Conservation (phyloP, 2,113 vertebrate species). For the Percina caprodes region DNA sequence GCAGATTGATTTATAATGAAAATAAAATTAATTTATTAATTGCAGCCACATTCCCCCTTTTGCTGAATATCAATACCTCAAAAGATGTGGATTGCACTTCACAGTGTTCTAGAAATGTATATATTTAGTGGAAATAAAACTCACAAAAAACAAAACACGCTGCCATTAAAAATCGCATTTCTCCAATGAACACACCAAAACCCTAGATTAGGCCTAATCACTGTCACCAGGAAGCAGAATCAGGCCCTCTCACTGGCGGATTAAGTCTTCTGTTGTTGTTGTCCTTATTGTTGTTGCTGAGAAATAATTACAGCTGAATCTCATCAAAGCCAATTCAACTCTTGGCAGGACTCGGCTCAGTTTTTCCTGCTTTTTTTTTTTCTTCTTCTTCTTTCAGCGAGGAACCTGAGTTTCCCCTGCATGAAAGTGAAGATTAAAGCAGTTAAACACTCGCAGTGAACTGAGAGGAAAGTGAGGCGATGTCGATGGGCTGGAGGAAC, state of each 20-base stretch:
- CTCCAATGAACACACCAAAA: conserved; percentile 81
- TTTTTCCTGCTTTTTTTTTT: conserved; percentile 27
- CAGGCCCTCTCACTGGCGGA: conserved; percentile 84
- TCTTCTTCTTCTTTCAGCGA: conserved; percentile 35
- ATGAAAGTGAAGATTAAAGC: conserved; percentile 74
- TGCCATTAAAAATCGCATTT: conserved; percentile 79
- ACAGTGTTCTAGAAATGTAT: conserved; percentile 25
- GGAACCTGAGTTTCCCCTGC: conserved; percentile 72
- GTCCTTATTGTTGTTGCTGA: conserved; percentile 84
- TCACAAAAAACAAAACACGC: conserved; percentile 67
- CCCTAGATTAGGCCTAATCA: conserved; percentile 85
- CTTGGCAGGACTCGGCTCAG: conserved; percentile 76
- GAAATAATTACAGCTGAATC: conserved; percentile 87
- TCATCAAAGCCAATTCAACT: conserved; percentile 86
- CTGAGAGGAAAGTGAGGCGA: conserved; percentile 52
- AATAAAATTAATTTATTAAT: not conserved
- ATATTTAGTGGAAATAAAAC: conserved; percentile 59
- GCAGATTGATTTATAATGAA: not conserved
- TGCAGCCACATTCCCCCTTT: not conserved
- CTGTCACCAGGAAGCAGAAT: conserved; percentile 84
- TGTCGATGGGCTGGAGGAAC: conserved; percentile 25
- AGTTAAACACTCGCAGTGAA: conserved; percentile 55
- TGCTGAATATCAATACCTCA: conserved; percentile 33
- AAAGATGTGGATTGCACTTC: conserved; percentile 50
- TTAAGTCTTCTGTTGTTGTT: conserved; percentile 85